Percentiles rank a stretch among this genome's conserved stretches.
These are phyloP conservation scores for Aelia acuminata DNA, from an alignment of 2,888 invertebrate genomes.

Conservation along the genomic window DNA sequence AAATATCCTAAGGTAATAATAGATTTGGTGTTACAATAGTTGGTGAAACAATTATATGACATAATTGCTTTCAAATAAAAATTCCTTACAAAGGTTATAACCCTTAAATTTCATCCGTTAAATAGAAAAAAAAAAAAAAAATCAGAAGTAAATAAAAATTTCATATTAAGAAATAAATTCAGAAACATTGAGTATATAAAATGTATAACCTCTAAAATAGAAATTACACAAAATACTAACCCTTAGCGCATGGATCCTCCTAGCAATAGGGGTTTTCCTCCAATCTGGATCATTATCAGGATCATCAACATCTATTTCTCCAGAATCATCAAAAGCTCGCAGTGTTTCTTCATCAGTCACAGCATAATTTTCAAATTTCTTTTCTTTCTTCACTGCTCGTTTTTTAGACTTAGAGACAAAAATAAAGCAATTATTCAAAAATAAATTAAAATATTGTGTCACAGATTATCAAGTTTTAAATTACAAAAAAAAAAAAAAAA, in stretches of 20 bases:
- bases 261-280: conserved; percentile 77
- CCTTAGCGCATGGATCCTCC: conserved; percentile 69
- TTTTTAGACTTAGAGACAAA: conserved; percentile 25
- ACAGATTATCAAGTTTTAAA: neutral
- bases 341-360: conserved; percentile 57
- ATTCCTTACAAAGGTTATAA: too few relatives aligned
- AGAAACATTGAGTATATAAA: neutral
- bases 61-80: too few relatives aligned
- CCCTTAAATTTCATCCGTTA: too few relatives aligned
- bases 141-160: too few relatives aligned
- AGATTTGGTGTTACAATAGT: too few relatives aligned
- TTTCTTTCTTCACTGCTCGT: neutral
- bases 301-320: conserved; percentile 69
- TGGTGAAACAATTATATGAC: too few relatives aligned
- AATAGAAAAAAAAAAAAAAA: too few relatives aligned
- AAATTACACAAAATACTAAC: conserved; percentile 63
- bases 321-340: conserved; percentile 53
- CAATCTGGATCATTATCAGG: conserved; percentile 78
- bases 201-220: neutral
- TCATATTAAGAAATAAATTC: neutral
- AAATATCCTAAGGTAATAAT: too few relatives aligned
- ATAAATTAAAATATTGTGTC: neutral
- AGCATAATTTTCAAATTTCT: conserved; percentile 29
- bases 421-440: neutral
- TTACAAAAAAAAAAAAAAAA: neutral